Evolutionary conservation across 2,888 invertebrate genomes (phyloP), one percentile per base, ranked within the genome.

Genomic region (Volucella zonaria): DNA sequence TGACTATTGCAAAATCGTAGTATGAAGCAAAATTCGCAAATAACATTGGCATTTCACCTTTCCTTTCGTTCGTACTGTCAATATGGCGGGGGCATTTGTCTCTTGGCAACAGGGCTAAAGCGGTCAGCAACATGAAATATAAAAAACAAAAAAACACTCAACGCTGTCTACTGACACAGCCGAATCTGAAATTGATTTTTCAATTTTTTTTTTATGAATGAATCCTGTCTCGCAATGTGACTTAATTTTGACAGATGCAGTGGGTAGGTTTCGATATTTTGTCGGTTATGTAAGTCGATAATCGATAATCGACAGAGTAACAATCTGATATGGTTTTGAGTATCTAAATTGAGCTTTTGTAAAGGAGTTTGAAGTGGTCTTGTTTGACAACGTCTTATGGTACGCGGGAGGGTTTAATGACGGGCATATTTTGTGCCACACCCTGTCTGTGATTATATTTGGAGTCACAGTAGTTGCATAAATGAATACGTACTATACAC

Each of bases 31-130:
- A 59, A 47, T n/a, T 61, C 75, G 18, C 59, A 43, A 15, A 47
- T 59, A 58, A 38, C 42, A 52, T 45, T 70, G 67, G 56, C 68
- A 70, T 64, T 82, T 82, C 78, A 78, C 78, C 74, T 82, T 78
- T 82, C 58, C 82, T 73, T 82, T 74, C 68, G 58, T 82, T 58
- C 38, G 47, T 51, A 10, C 14, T 40, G 49, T 38, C 31, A 2
- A 14, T n/a, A 10, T 11, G n/a, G 58, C 14, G 18, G 14, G 9
- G n/a, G 61, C n/a, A 31, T 31, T 64, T 56, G 8, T 67, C 73
- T 42, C 43, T 4, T 67, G 58, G 51, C 43, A 52, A 62, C 73
- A 68, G 23, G 10, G 49, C 45, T 61, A 59, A 58, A 66, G 59
- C 11, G 54, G 64, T 59, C 14, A 31, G 1, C 47, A 11, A 42